Evolutionary conservation across 2,113 vertebrate species (phyloP), one percentile per base, ranked within the genome.

Genomic region (Siniperca knerii): DNA sequence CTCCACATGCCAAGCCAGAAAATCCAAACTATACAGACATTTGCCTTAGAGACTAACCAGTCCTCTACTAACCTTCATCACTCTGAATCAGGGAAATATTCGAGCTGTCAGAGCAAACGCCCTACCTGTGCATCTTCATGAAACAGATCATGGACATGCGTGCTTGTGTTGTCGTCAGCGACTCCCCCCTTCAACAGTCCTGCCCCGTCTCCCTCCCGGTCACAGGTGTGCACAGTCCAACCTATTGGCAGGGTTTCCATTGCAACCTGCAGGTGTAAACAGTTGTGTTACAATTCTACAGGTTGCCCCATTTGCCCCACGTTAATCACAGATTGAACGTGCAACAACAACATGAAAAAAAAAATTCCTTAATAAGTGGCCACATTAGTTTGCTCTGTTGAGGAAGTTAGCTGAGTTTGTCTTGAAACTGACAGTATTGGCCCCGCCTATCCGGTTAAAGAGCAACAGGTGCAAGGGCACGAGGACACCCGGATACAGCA

Each of bases 51-150:
- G 44, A 44, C 1, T 48, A 48, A 2, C 50, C 6, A 52, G 20
- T 3, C 52, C 20, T 54, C 52, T 7, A 7, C 7, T 54, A 8
- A 21, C 52, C 52, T 20, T 16, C 50, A 20, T 52, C 16, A 7
- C 50, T 20, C 50, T 8, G 13, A 48, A 2, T 52, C 18, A 21
- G 18, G 18, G 50, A 54, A 21, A 54, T 16, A 54, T 54, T 54
- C 1, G 15, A 60, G 55, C 2, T 8, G 16, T 15, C 29, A 42
- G 20, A 35, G 8, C 18, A 29, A 54, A n/a, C 57, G 18, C 8
- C 50, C 25, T 60, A 98, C 98, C 97, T 98, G 97, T 71, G 97
- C 97, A 78, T 97, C 97, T 87, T 99, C 97, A 0, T 98, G 97
- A 93, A 99, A 99, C 82, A 99, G 95, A 65, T 99, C 98, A 18